Evolutionary conservation across 2,888 invertebrate genomes (phyloP), one percentile per base, ranked within the genome.

Genomic region (Colostygia pectinataria): DNA sequence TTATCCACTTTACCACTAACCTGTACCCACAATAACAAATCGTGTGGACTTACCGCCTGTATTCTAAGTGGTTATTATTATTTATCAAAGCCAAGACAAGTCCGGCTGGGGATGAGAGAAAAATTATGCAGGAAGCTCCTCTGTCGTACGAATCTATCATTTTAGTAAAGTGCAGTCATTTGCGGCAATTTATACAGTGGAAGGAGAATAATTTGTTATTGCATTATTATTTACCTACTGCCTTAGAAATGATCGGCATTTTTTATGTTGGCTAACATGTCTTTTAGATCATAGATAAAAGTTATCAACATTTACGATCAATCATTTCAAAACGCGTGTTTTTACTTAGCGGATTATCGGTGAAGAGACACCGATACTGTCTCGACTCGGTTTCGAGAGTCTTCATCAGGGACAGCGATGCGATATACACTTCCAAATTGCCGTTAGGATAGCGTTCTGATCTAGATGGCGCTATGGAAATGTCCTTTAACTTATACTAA

Each of bases 31-130:
- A 38, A 49, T 63, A 61, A 79, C 74, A 72, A 79, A 79, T 77
- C 59, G 67, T 43, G 56, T 61, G 63, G 65, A 74, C 48, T 57
- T 44, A 29, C 53, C 41, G 38, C 34, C 34, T 41, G 59, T 44
- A 47, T 50, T 57, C 63, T 55, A 74, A 69, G 74, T 66, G 58
- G 71, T 78, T 74, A 80, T 80, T 81, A 80, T 75, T 71, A 81
- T 81, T 78, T 75, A 81, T 81, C 79, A 78, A 72, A 68, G 61
- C 61, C 68, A 66, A 59, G 41, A n/a, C n/a, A 36, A 61, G 64
- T 68, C 66, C 67, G 74, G 75, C 70, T 68, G 29, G 20, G 69
- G 67, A 66, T 53, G 54, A 29, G 57, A 68, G 80, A 83, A 74
- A 80, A 77, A 83, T 77, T 67, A 61, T 57, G 51, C 61, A 57